Evolutionary conservation across 2,888 invertebrate genomes (phyloP).

Genomic region (Phaedon cochleariae): DNA sequence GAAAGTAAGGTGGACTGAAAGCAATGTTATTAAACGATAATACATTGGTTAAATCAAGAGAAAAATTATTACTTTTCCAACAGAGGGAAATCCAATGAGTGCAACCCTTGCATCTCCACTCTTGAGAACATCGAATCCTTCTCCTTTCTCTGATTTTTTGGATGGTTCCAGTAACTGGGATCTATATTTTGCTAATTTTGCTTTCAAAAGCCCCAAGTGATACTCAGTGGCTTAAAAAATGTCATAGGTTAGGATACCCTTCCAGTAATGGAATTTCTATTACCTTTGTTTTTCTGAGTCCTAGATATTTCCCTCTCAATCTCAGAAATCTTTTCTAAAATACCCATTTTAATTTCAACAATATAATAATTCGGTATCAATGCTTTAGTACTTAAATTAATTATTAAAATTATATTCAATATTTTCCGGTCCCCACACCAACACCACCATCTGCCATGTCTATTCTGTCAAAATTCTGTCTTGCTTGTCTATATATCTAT

Average conservation of each 20-base stretch:
- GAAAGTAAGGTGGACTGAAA: conserved; percentile 90
- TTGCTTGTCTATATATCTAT: too few relatives aligned
- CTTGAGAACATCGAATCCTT: conserved; percentile 99
- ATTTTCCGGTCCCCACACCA: too few relatives aligned
- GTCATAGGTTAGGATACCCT: conserved; percentile 12
- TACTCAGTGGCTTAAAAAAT: conserved; percentile 91
- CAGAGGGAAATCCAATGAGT: conserved; percentile 98
- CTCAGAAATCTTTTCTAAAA: conserved; percentile 98
- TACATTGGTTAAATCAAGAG: not conserved
- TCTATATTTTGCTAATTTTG: conserved; percentile 94
- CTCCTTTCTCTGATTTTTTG: conserved; percentile 93
- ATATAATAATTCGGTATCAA: too few relatives aligned
- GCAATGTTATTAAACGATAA: not conserved
- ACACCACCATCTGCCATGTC: too few relatives aligned
- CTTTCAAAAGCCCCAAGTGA: conserved; percentile 97
- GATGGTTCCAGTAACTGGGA: conserved; percentile 94
- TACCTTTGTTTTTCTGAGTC: conserved; percentile 99
- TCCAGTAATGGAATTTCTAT: conserved; percentile 1
- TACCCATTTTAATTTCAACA: conserved; percentile 78
- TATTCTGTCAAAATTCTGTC: too few relatives aligned
- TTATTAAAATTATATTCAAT: too few relatives aligned
- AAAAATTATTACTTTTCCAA: conserved; percentile 79
- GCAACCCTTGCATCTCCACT: conserved; percentile 99
- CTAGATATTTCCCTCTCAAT: conserved; percentile 98
- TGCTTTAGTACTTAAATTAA: too few relatives aligned